Base-by-base conservation (phyloP, 53 echinoderm and acorn worm genomes). In the Echinarachnius parma region DNA sequence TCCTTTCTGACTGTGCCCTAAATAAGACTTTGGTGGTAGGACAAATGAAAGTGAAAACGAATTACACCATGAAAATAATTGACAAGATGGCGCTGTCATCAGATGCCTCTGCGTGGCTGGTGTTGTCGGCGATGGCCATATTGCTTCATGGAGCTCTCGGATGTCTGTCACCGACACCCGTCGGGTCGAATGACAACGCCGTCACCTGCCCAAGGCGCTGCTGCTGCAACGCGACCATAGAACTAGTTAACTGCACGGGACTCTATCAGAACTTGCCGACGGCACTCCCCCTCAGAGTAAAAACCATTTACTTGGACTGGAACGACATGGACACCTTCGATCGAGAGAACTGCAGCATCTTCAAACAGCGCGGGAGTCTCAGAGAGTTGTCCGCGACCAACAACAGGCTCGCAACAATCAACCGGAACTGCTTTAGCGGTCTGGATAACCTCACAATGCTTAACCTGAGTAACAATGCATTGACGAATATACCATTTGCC, bases 401-500 rank as follows among this genome's bases (percentile, higher is more conserved):
- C 57, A 72, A 72, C 44, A 72, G 35, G 28, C 25, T 72, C 21
- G 57, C 57, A 18, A 56, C 74, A 26, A 42, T 72, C 31, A 39
- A 56, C 46, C 36, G 35, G 22, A 56, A 72, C 37, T 72, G 74
- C 29, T 72, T 72, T 28, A 36, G 28, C 24, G 74, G 39, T 9
- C 20, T 56, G 39, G 30, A 33, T 9, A 72, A 56, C 27, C 74
- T 72, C 4, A 56, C 74, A 1, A 34, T 56, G 9, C 19, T 72
- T 9, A 72, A 72, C 28, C 46, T 72, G 5, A 72, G 74, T 45
- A 56, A 22, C 56, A 72, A 72, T 56, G 74, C 74, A 55, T 37
- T 72, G 24, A 72, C 74, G 9, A 36, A 9, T 13, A 13, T 72
- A 19, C 74, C 74, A 15, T 14, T 56, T 3, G 57, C 56, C 7